Base-by-base conservation (phyloP, 23 tunicate genomes). In the Botrylloides violaceus region DNA sequence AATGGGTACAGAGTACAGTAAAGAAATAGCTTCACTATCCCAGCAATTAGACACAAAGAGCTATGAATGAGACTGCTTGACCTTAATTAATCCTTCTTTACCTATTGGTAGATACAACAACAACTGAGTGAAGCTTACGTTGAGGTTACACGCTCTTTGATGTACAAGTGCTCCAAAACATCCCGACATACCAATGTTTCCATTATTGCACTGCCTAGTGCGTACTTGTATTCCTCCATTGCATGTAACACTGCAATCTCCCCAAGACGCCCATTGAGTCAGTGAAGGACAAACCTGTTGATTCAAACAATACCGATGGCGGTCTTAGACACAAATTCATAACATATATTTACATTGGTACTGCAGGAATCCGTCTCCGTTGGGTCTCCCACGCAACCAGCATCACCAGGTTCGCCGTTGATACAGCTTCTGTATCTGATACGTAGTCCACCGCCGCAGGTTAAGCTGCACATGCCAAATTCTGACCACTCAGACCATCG, bases 401-500 rank as follows among this genome's bases (percentile, higher is more conserved):
- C 71, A 32, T 55, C 70, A 34, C 92, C 98, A 39, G 66, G 48
- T 64, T 48, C 32, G 20, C 94, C 98, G 37, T 76, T 73, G 1
- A 66, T 58, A 32, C 98, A 93, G 20, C 72, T 59, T 59, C 98
- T 76, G 61, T 63, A 27, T 61, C 84, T 73, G 26, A 61, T 71
- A 27, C 76, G 75, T 18, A 18, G 27, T 24, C 98, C 98, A 59
- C 81, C 84, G 36, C 66, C 82, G 65, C 98, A 93, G 18, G 94
- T 33, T 18, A 43, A 80, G 22, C 75, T 58, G 61, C 98, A 93
- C 29, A 64, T 32, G 2, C 78, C 79, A 58, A 53, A 85, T 36
- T 49, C 59, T 2, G 78, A 64, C 98, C 98, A 93, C 29, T 59
- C 78, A 4, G 84, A 66, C 94, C 94, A 93, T 61, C 43, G 37